Evolutionary conservation across 2,797 vertebrate genomes (phyloP), one percentile per base, ranked within the genome.

Genomic region (Ciconia nigra): DNA sequence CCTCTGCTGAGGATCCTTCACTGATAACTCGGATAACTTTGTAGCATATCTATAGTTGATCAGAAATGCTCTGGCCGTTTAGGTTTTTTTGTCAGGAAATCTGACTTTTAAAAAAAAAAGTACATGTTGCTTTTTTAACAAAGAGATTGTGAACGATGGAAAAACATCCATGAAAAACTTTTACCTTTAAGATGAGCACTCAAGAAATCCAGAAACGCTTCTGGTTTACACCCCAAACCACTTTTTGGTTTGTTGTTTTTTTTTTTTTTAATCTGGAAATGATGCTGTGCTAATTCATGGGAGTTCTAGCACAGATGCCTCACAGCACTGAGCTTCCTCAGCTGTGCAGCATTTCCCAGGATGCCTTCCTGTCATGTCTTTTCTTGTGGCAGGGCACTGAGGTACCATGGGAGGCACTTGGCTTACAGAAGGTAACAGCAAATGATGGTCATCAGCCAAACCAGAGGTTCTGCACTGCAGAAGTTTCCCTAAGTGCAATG

Each of bases 211-310:
- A 24, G n/a, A 81, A 81, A 41, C 11, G 5, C 5, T 77, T 79
- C 73, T 73, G 58, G 7, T 67, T 79, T 84, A 20, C 20, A 58
- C 6, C 12, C 14, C n/a, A 72, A 65, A 67, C 17, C 5, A 5
- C 2, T 1, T 11, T 0, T 7, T 51, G n/a, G n/a, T n/a, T n/a
- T n/a, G n/a, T n/a, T n/a, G n/a, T 51, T 54, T 54, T 59, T 57
- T 51, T 54, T 54, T 59, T 57, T 59, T 85, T 37, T 47, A 0
- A 39, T 78, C 69, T 86, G 63, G 52, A 74, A 89, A 52, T 1
- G 10, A 16, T 61, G 25, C n/a, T 83, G 42, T 42, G 35, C 33
- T 81, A 47, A 55, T 47, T 78, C 24, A 29, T 41, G 31, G 35
- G 35, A 78, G n/a, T 33, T 91, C 37, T 33, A 59, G 28, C 47